Evolutionary conservation across 2,888 invertebrate genomes (phyloP).

Genomic region (Electrophaes corylata): DNA sequence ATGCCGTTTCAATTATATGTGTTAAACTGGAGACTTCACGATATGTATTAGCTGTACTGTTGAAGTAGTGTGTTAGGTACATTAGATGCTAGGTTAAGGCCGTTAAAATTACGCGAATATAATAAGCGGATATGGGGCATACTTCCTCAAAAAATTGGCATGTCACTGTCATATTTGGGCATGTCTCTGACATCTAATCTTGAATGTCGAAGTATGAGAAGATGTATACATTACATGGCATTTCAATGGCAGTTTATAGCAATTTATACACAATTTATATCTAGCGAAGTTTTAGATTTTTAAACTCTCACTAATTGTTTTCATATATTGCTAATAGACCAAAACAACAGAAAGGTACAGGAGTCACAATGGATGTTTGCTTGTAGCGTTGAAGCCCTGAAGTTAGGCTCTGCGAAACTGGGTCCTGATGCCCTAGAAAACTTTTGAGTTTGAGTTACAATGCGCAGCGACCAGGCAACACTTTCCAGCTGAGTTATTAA

Average conservation of each 20-base stretch:
- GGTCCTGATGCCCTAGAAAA: too few species aligned
- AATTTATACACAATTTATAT: neutral
- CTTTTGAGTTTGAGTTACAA: too few species aligned
- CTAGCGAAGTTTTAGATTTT: neutral
- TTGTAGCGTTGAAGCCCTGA: neutral
- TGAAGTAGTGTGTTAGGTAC: slow-evolving; percentile 68
- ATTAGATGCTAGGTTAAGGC: slow-evolving; percentile 61
- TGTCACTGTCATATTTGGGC: neutral
- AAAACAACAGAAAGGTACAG: slow-evolving; percentile 44
- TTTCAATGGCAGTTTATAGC: neutral
- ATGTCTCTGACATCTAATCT: neutral
- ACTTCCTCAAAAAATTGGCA: neutral
- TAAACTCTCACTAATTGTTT: slow-evolving; percentile 10
- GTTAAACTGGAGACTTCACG: slow-evolving; percentile 60
- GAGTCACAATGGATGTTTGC: neutral
- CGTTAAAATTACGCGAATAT: slow-evolving; percentile 27
- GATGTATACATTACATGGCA: neutral
- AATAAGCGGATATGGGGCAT: slow-evolving; percentile 9
- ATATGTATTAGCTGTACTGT: slow-evolving; percentile 65
- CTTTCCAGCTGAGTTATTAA: too few species aligned
- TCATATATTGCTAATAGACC: slow-evolving; percentile 57
- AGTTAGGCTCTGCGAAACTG: neutral
- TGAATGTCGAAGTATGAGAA: neutral
- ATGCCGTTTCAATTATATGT: slow-evolving; percentile 66
- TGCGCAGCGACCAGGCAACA: too few species aligned